phyloP scores from a whole-genome alignment of 2,797 vertebrate species.

The Clarias platycephalus region DNA sequence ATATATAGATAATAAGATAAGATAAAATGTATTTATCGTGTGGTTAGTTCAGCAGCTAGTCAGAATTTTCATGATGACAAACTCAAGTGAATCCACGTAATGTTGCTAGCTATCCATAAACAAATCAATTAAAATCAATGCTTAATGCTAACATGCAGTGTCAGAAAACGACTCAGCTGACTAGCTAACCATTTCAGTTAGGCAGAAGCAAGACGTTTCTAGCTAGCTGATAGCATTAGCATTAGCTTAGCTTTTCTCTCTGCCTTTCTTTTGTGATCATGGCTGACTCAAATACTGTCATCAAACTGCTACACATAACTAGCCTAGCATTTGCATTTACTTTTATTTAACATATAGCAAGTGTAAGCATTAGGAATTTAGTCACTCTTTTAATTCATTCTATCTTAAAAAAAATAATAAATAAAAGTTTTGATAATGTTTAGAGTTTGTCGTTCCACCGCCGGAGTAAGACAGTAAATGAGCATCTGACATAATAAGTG shows the following conservation, averaged over 20 bases:
- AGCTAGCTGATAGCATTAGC: background rate
- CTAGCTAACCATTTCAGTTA: background rate
- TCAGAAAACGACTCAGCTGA: background rate
- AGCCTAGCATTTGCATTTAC: no score
- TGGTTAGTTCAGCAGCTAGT: background rate
- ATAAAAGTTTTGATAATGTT: background rate
- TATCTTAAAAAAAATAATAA: no score
- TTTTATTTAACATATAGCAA: background rate
- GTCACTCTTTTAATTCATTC: background rate
- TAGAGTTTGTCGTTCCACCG: no score
- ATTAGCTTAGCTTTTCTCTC: background rate
- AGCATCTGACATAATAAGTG: no score
- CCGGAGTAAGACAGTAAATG: background rate
- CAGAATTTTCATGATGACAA: background rate
- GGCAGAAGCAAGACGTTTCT: background rate
- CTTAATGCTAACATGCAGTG: background rate
- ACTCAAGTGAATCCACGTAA: background rate
- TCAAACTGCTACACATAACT: no score
- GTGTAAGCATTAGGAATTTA: background rate
- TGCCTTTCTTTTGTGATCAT: background rate
- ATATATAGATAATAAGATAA: background rate
- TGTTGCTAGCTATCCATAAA: background rate
- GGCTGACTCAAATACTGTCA: background rate
- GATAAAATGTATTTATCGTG: no score
- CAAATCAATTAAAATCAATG: background rate